Evolutionary conservation across 2,797 vertebrate genomes (phyloP).

Genomic region (Dicrostonyx torquatus): DNA sequence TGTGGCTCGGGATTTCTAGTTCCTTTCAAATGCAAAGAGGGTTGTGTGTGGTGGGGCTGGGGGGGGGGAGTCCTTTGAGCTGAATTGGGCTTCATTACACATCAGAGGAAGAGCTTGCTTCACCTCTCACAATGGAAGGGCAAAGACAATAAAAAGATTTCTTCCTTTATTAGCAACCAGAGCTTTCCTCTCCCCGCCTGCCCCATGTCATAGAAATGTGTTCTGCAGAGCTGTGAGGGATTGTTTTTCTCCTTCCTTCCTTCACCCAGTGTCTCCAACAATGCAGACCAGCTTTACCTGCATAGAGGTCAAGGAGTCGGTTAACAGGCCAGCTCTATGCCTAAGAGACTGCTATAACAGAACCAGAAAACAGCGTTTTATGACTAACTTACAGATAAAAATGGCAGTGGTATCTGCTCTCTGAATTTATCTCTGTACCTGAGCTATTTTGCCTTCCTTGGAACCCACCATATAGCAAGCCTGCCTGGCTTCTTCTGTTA

Average conservation of each 20-base stretch:
- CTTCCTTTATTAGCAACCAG: constrained; percentile 46
- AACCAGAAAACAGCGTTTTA: background rate
- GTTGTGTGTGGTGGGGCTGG: background rate
- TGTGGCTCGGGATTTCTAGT: constrained; percentile 58
- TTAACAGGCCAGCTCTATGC: background rate
- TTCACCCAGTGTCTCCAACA: background rate
- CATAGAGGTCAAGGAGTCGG: background rate
- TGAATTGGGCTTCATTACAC: constrained; percentile 59
- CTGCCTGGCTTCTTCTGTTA: background rate
- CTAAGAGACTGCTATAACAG: background rate
- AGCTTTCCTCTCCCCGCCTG: background rate
- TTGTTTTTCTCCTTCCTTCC: background rate
- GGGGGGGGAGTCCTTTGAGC: constrained; percentile 48
- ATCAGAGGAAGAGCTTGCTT: constrained; percentile 68
- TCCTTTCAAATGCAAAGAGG: constrained; percentile 78
- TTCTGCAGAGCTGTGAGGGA: background rate
- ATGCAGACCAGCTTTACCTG: background rate
- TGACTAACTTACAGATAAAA: background rate
- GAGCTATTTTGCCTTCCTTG: background rate
- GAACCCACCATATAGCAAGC: background rate
- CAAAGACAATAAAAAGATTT: constrained; percentile 62
- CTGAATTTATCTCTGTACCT: background rate
- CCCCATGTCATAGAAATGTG: background rate
- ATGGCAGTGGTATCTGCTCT: background rate
- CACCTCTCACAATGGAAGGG: constrained; percentile 41